phyloP scores from a whole-genome alignment of 2,113 vertebrate genomes.

The Chauna torquata region DNA sequence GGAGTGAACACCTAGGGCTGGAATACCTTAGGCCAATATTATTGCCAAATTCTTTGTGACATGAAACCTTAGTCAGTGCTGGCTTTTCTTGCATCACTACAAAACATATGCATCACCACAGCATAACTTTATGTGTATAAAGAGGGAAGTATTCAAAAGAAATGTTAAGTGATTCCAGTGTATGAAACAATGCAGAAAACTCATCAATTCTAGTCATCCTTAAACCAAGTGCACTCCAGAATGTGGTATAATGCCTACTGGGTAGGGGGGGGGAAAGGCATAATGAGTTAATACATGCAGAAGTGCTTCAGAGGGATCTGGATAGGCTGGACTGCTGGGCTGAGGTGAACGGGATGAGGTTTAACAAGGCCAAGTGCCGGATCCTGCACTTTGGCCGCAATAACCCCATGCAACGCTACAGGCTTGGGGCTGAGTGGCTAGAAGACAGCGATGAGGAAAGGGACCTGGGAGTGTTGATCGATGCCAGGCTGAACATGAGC shows the following conservation, averaged over 20 bases:
- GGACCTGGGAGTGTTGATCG: no score
- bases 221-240: neutral
- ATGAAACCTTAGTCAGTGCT: constrained; percentile 2
- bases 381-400: no score
- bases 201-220: neutral
- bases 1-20: neutral
- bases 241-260: neutral
- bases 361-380: no score
- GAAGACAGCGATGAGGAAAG: no score
- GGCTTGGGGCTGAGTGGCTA: no score
- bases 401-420: no score
- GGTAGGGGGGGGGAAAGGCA: no score
- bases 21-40: neutral
- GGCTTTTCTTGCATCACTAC: neutral
- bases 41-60: constrained; percentile 6
- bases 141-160: neutral
- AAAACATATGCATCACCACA: neutral
- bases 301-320: neutral
- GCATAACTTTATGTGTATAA: neutral
- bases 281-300: neutral
- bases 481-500: no score
- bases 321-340: no score
- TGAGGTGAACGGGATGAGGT: no score
- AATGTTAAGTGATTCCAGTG: neutral
- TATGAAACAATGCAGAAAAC: neutral